Evolutionary conservation across 35 echinoderm and acorn worm species (phyloP).

Genomic region (Diadema setosum): DNA sequence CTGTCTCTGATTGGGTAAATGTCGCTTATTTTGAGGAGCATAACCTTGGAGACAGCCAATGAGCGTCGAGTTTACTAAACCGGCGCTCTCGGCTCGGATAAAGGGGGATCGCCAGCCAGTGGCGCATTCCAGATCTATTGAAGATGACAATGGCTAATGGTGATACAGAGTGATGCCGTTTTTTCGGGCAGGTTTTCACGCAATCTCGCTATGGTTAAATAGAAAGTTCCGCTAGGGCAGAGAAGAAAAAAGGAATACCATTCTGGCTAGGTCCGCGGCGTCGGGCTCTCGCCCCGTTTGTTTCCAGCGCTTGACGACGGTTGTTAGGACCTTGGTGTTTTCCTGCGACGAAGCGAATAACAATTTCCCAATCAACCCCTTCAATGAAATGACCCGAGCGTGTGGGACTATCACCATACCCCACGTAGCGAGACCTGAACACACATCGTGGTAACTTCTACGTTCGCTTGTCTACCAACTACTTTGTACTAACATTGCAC

Average conservation of each 20-base stretch:
- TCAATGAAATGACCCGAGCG: neutral
- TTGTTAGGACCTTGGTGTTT: slow-evolving; percentile 20
- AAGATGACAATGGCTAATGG: neutral
- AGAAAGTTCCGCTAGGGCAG: neutral
- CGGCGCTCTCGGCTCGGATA: neutral
- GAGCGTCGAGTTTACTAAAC: neutral
- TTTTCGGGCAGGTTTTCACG: neutral
- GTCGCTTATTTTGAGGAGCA: neutral
- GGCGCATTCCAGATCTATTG: neutral
- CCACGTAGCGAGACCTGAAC: neutral
- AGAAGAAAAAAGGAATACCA: neutral
- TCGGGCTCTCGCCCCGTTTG: neutral
- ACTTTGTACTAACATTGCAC: neutral
- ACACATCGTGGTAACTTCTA: neutral
- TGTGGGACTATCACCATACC: neutral
- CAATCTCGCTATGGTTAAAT: neutral
- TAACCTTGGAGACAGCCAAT: neutral
- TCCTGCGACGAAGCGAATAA: neutral
- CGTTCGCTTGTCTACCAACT: neutral
- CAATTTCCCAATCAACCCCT: neutral
- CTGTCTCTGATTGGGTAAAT: neutral
- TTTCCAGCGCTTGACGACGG: slow-evolving; percentile 1
- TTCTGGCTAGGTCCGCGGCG: neutral
- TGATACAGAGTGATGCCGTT: neutral
- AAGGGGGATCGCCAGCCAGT: neutral